Base-by-base conservation (phyloP, 2,113 vertebrate genomes). In the Callionymus lyra region DNA sequence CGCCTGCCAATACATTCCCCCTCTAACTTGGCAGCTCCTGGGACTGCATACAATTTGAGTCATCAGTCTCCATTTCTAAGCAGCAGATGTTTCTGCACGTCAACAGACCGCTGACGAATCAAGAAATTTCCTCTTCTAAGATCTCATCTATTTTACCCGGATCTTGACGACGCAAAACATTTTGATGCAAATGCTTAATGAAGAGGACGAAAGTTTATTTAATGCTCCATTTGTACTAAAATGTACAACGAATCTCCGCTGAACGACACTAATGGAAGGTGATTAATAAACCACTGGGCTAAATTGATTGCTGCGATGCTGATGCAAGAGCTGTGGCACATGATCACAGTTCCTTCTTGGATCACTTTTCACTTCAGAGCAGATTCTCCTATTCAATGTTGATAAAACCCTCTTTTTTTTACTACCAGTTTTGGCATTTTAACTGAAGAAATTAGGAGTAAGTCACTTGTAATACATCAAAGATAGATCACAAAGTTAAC, bases 81-180 rank as follows among this genome's bases (percentile, higher is more conserved):
- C 73, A 82, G 77, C 84, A 85, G 82, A 86, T 86, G 83, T 85
- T 82, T 80, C 80, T 72, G 68, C 73, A 63, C 76, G 80, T 84
- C 81, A 85, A 65, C 75, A 66, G 56, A 50, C 48, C 61, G 57
- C 55, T 49, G 56, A 82, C 64, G 68, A 68, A 74, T 66, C 72
- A 63, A 81, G 74, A 79, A 34, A 16, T n/a, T n/a, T n/a, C n/a
- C n/a, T n/a, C 21, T 73, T 65, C 69, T 77, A 76, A 72, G 70
- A 63, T 68, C 56, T 59, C 47, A 59, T 72, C 65, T 56, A 59
- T 78, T 8, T 27, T 27, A 39, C 40, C 51, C 17, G 14, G 9
- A 36, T 59, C 50, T 42, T 53, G 27, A 53, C 32, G 53, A 43
- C 65, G 65, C 65, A 59, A 43, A 68, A 56, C 11, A 43, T 58